A percentile compares a stretch with the other conserved stretches of the same genome.
Evolutionary conservation across 35 echinoderm and acorn worm genomes (phyloP).

Genomic region (Eucidaris tribuloides): DNA sequence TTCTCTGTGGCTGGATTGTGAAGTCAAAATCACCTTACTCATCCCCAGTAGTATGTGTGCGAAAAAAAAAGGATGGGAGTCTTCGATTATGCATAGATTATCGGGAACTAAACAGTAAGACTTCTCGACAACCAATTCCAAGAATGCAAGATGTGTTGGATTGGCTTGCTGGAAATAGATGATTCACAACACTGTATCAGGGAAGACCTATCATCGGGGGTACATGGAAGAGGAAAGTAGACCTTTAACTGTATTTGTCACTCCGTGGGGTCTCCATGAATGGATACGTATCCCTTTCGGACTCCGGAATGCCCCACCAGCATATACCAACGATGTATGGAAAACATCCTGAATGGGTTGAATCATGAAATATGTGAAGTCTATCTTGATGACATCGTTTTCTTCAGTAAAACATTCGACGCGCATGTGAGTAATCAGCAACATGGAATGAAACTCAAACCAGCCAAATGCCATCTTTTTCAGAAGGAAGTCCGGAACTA

Average conservation of each 20-base stretch:
- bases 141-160: slow-evolving; percentile 59
- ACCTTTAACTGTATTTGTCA: slow-evolving; percentile 71
- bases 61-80: slow-evolving; percentile 41
- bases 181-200: slow-evolving; percentile 52
- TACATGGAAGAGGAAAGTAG: slow-evolving; percentile 44
- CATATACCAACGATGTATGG: slow-evolving; percentile 66
- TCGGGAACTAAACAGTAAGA: slow-evolving; percentile 45
- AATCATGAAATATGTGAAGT: slow-evolving; percentile 74
- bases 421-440: slow-evolving; percentile 30
- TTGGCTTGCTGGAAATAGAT: slow-evolving; percentile 32
- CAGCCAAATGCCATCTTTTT: slow-evolving; percentile 35
- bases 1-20: slow-evolving; percentile 40
- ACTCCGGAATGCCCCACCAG: slow-evolving; percentile 59
- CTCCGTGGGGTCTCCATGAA: slow-evolving; percentile 77
- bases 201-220: slow-evolving; percentile 76
- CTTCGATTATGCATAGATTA: slow-evolving; percentile 41
- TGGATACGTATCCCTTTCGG: slow-evolving; percentile 72
- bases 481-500: slow-evolving; percentile 29
- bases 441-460: slow-evolving; percentile 58
- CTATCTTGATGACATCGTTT: slow-evolving; percentile 58
- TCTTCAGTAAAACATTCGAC: slow-evolving; percentile 56
- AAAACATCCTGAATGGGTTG: slow-evolving; percentile 34
- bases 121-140: slow-evolving; percentile 33
- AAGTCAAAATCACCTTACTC: slow-evolving; percentile 49
- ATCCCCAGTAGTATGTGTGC: slow-evolving; percentile 60